Evolutionary conservation across 2,113 vertebrate species (phyloP).

Genomic region (Chrysochloris asiatica): DNA sequence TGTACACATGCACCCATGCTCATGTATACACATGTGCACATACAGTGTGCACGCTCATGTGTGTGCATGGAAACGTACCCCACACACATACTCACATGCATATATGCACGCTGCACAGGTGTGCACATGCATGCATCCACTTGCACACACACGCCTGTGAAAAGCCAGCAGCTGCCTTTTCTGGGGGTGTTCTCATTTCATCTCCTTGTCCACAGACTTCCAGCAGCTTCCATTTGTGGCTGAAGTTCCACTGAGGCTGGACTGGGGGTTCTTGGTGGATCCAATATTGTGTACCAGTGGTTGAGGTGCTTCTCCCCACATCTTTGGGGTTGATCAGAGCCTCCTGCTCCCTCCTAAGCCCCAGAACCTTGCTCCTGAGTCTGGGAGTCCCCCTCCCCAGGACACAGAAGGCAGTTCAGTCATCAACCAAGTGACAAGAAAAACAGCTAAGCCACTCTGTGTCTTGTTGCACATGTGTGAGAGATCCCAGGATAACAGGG

Average conservation of each 20-base stretch:
- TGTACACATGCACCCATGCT: no score
- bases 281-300: not conserved
- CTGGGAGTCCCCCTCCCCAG: no score
- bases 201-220: not conserved
- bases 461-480: no score
- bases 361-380: not conserved
- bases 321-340: not conserved
- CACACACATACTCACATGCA: no score
- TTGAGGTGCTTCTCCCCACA: rapidly evolving
- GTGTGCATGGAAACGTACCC: no score
- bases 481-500: no score
- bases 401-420: not conserved
- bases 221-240: rapidly evolving
- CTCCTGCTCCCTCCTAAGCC: no score
- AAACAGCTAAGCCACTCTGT: rapidly evolving
- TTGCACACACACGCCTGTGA: not conserved
- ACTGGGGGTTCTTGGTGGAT: not conserved
- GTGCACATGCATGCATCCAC: not conserved
- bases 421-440: not conserved
- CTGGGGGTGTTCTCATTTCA: not conserved
- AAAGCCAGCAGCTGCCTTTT: not conserved
- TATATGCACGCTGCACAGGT: no score
- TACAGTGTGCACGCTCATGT: no score
- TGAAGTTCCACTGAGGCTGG: not conserved
- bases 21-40: no score